These are phyloP conservation scores for Crenuchus spilurus DNA, from an alignment of 2,797 vertebrate genomes.

Conservation along the genomic window DNA sequence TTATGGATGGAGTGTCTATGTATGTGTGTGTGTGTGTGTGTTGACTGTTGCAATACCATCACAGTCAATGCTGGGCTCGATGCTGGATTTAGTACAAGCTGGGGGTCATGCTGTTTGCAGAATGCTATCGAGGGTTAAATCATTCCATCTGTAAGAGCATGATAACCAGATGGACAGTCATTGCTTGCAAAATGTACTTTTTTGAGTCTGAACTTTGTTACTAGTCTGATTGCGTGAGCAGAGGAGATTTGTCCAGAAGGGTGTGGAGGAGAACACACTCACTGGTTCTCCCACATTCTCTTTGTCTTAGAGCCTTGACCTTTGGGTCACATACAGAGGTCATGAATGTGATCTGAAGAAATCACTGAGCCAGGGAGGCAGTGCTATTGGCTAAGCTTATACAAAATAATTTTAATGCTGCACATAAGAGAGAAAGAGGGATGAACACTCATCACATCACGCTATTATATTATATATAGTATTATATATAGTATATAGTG, in stretches of 20 bases:
- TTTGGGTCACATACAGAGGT: conserved; percentile 20
- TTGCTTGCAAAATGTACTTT: conserved; percentile 15
- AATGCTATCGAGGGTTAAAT: conserved; percentile 10
- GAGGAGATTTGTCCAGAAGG: conserved; percentile 4
- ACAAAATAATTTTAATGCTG: not conserved
- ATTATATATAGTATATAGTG: too few relatives aligned
- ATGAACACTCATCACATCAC: too few relatives aligned
- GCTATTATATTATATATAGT: too few relatives aligned
- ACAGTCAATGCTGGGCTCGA: conserved; percentile 8
- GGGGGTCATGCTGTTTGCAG: not conserved
- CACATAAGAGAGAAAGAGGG: not conserved
- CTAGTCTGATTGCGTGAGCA: conserved; percentile 23
- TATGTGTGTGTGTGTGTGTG: conserved; percentile 29
- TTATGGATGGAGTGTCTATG: conserved; percentile 62
- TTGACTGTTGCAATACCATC: conserved; percentile 24
- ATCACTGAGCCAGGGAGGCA: not conserved
- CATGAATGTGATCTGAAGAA: conserved; percentile 19
- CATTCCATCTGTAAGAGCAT: not conserved
- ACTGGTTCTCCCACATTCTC: conserved; percentile 3
- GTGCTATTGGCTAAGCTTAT: not conserved
- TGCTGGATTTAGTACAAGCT: not conserved
- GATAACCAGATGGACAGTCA: conserved; percentile 6
- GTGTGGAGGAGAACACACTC: conserved; percentile 14
- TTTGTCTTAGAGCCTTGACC: not conserved
- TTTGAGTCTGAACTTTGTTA: conserved; percentile 45